Conservation (phyloP, 1,140 invertebrate genomes). For the Helicoverpa armigera region DNA sequence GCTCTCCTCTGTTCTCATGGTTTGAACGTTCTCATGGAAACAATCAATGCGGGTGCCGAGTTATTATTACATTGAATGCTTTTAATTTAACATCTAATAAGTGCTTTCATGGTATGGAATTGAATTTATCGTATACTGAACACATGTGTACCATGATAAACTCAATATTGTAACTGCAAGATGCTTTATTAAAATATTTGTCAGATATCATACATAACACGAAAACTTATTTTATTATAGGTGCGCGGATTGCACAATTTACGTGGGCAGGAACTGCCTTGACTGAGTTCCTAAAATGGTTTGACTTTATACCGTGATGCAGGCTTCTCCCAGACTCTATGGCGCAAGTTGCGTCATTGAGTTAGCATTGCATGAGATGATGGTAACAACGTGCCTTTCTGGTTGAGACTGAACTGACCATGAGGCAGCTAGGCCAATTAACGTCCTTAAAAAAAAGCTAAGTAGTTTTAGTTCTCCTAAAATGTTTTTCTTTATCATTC, state of each 20-base stretch:
- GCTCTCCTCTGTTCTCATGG: constrained; percentile 70
- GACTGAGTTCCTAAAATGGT: constrained; percentile 53
- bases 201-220: not conserved
- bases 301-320: constrained; percentile 46
- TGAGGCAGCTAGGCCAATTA: too few relatives aligned
- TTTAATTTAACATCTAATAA: constrained; percentile 67
- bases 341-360: constrained; percentile 48
- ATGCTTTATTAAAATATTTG: not conserved
- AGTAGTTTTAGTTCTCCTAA: too few relatives aligned
- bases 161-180: not conserved
- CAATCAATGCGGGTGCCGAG: constrained; percentile 71
- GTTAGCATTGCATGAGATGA: not conserved
- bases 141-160: not conserved
- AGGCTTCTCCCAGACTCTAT: constrained; percentile 44
- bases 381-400: not conserved
- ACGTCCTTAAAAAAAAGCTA: too few relatives aligned
- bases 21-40: constrained; percentile 72
- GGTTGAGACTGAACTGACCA: not conserved
- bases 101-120: constrained; percentile 47
- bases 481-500: too few relatives aligned
- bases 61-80: constrained; percentile 68
- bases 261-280: constrained; percentile 52
- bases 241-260: constrained; percentile 40
- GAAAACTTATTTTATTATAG: not conserved
- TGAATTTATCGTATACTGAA: constrained; percentile 10